Evolutionary conservation across 2,113 vertebrate species (phyloP), one percentile per base, ranked within the genome.

Genomic region (Labrus mixtus): DNA sequence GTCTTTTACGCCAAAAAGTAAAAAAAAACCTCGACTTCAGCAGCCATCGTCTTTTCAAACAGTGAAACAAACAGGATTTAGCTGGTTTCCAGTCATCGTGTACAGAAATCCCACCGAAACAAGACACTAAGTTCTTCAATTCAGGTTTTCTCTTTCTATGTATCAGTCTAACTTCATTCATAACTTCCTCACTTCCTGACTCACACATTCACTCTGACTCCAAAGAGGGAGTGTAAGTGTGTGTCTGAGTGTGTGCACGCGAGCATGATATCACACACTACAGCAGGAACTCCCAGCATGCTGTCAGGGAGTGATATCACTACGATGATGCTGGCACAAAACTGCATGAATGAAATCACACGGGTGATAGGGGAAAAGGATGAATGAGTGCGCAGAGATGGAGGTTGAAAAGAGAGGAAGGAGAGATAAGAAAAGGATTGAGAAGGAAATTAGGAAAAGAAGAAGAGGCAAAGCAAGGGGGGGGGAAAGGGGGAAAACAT

Each of bases 311-410:
- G 60, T 33, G 69, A 81, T 70, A 65, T 43, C 22, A 17, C 55
- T 9, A 8, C 56, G 19, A 25, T 2, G 15, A 41, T 1, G 3
- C 63, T 58, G 68, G 39, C 17, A 0, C 45, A 6, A 0, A 66
- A 70, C 22, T 10, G 46, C 48, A 73, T 69, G 67, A 79, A 73
- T 79, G 76, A 60, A 48, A 50, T 37, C 0, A 3, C 66, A 70
- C 3, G 22, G 65, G 12, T 29, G 70, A 59, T 10, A 23, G 53
- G 25, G 75, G 9, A 65, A 68, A 4, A 25, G 0, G 10, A 60
- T 73, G 74, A 77, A 73, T 69, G 64, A 46, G 54, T 0, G 2
- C 22, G 0, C 36, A 9, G 46, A 57, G 56, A 65, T 37, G 8
- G 23, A 65, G 54, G 37, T 10, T 19, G 17, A 25, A 20, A 37